Percentiles rank a stretch among this genome's conserved stretches.
These are phyloP conservation scores for Tringa solitaria DNA, from an alignment of 2,113 vertebrate species.

Conservation along the genomic window DNA sequence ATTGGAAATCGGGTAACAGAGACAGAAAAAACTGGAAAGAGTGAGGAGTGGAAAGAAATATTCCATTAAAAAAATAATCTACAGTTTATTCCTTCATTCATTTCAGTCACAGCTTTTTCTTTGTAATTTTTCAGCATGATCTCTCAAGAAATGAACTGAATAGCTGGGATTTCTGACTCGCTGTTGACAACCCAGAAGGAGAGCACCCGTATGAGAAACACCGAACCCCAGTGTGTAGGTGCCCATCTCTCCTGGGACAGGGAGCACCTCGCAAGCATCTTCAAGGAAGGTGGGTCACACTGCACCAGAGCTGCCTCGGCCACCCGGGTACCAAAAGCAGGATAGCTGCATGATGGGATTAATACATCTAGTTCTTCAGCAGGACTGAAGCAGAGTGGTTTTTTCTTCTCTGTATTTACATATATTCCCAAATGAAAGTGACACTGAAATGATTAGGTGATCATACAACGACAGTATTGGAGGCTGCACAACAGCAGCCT, in stretches of 20 bases:
- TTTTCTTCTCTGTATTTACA: not conserved
- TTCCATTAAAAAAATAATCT: not conserved
- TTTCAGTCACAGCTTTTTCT: not conserved
- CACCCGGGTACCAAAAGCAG: not conserved
- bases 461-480: not conserved
- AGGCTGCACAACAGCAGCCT: not conserved
- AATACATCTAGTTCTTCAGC: not conserved
- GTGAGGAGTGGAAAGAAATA: not conserved
- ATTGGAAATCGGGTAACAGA: not conserved
- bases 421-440: not conserved
- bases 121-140: not conserved
- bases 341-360: not conserved
- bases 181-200: not conserved
- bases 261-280: not conserved
- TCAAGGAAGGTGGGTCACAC: not conserved
- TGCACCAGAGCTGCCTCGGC: not conserved
- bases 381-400: not conserved
- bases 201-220: not conserved
- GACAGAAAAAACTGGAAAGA: not conserved
- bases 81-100: not conserved
- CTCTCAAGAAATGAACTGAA: not conserved
- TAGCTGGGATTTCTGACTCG: slow-evolving; percentile 30
- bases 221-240: not conserved
- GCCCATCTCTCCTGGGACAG: not conserved
- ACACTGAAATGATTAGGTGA: not conserved